Evolutionary conservation across 2,113 vertebrate genomes (phyloP), one percentile per base, ranked within the genome.

Genomic region (Psilopogon haemacephalus): DNA sequence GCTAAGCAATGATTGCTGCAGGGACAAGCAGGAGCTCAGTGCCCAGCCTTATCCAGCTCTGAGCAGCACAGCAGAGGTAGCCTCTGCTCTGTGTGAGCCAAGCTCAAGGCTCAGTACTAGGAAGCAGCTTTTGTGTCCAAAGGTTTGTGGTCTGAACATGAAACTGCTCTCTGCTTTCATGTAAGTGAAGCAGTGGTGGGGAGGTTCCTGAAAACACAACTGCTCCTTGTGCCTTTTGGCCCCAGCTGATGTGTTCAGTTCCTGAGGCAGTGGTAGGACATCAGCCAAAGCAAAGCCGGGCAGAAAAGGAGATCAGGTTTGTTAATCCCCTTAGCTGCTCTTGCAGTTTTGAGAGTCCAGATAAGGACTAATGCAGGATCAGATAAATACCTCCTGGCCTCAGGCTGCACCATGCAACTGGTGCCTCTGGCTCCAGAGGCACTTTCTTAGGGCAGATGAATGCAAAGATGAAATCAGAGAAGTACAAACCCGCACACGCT

Each of bases 371-470:
- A 19, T 2, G 35, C 54, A 77, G 62, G 30, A 46, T 5, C 46
- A 33, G 64, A 11, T 33, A 8, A 77, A 68, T 5, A 8, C 6
- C 64, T 40, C 0, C 81, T 38, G 78, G 3, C 54, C 23, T 56
- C 2, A 27, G 23, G 42, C 5, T 9, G 30, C 13, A 13, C 28
- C 2, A 2, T 2, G 0, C 2, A 24, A 10, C 16, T 23, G 5
- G 6, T 2, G 24, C 17, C 11, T 19, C 20, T n/a, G 30, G 69
- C 67, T 16, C 42, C 18, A 19, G n/a, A 44, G 35, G 15, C 4
- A 3, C 4, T 58, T 19, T 35, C 50, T 32, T 10, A 28, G 56
- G 67, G 11, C 69, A 54, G 20, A 26, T 37, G 17, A 52, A 33
- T 24, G n/a, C 24, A 67, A 27, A 81, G 33, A 37, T 32, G 55